Evolutionary conservation across 2,797 vertebrate genomes (phyloP), one percentile per base, ranked within the genome.

Genomic region (Sus cebifrons): DNA sequence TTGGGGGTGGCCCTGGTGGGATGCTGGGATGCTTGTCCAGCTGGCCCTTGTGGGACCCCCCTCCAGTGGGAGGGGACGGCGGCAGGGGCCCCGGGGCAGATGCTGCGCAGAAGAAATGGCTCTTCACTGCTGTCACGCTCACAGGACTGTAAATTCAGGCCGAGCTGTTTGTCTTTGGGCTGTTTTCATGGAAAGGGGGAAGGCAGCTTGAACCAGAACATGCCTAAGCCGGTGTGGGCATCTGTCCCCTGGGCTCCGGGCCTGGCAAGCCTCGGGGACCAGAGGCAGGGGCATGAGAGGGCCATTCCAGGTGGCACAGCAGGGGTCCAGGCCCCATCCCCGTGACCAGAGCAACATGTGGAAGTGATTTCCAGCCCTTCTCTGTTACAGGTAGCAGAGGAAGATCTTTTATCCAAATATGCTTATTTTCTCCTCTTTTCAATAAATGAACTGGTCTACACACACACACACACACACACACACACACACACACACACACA

Each of bases 81-180:
- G 1, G 9, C 2, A 0, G 6, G n/a, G 25, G 23, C 62, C 67
- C 67, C n/a, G 44, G n/a, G 1, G 13, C 21, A 44, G 18, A 25
- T 17, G 5, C 2, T 11, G 14, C 21, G 13, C 68, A 18, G 78
- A 13, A 52, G 60, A n/a, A 44, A 29, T 0, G 14, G 8, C 74
- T 44, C 12, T 5, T 73, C 29, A 3, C 56, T 2, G 1, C 40
- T 5, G 14, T 67, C 2, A 0, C 0, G 0, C 78, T 36, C 5
- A 75, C 5, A 4, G 44, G 81, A 9, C 71, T 10, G 0, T 58
- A 32, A 77, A 14, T 86, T 32, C 89, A 49, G 32, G 4, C 16
- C 14, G 54, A 65, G 15, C 13, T 13, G 29, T 32, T 36, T 83
- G 79, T 49, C 62, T 91, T 49, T 15, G 56, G n/a, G 71, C 75